Evolutionary conservation across 2,888 invertebrate species (phyloP), one percentile per base, ranked within the genome.

Genomic region (Apodemia duryi): DNA sequence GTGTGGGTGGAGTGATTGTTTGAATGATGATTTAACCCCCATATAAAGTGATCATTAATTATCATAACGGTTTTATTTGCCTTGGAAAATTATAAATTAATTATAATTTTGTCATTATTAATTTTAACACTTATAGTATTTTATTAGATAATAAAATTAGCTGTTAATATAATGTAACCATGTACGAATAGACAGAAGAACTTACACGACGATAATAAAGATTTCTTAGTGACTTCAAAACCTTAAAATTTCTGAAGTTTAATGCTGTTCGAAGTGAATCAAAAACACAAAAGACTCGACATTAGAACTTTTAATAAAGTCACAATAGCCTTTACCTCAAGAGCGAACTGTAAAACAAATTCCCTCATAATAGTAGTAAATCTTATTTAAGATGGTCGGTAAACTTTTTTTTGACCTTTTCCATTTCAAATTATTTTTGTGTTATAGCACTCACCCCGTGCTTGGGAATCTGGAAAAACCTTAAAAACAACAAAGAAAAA

Each of bases 41-140:
- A 57, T 57, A 57, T 57, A 35, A 57, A 57, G 57, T 57, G 32
- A 32, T 57, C 57, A 13, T 57, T 57, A 57, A 32, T 57, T 57
- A 57, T 13, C 57, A 13, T 32, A 32, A 57, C 57, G 35, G 57
- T 32, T 57, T 57, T 32, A 57, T 32, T 13, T 57, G 13, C 57
- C 57, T 57, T 32, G 32, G 5, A 57, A 57, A 35, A 57, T 57
- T 57, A 57, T 29, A 32, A 57, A 57, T 57, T 35, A 35, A 35
- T 57, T 57, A 57, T 13, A 32, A 38, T 38, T 38, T 38, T 6
- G 3, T 2, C 38, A 7, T 35, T 2, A 6, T 38, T 38, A 38
- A 38, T 7, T 38, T 38, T 38, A 7, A 38, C 38, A 35, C 5
- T 5, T 38, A 7, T 38, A 38, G 7, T 38, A 38, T 38, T 38